A percentile compares a stretch with the other conserved stretches of the same genome.
Conservation (phyloP, 2,797 vertebrate species). For the Selene dorsalis region DNA sequence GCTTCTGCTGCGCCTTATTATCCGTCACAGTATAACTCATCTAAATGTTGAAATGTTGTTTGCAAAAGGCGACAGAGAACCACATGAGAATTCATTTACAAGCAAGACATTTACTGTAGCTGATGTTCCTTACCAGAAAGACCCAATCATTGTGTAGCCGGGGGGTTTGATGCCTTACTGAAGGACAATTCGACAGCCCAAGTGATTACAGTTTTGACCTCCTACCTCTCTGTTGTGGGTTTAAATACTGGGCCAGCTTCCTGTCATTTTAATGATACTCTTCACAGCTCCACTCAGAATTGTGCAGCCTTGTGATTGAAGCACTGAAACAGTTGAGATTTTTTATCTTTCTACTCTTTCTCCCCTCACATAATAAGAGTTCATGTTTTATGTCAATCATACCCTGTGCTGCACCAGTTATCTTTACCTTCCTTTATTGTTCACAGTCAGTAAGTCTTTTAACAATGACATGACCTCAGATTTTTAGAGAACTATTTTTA, state of each 20-base stretch:
- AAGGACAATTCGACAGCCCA: slow-evolving; percentile 52
- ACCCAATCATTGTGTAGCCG: slow-evolving; percentile 32
- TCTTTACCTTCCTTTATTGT: slow-evolving; percentile 16
- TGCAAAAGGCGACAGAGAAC: slow-evolving; percentile 1
- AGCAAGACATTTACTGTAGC: slow-evolving; percentile 32
- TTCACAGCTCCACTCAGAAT: slow-evolving; percentile 28
- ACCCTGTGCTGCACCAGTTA: slow-evolving; percentile 20
- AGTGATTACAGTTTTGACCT: slow-evolving; percentile 47
- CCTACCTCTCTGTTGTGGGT: slow-evolving; percentile 48
- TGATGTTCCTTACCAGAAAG: slow-evolving; percentile 26
- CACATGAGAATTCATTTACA: slow-evolving; percentile 28
- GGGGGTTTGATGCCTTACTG: slow-evolving; percentile 35
- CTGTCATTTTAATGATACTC: slow-evolving; percentile 36
- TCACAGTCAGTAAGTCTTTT: slow-evolving; percentile 5
- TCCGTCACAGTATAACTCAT: slow-evolving; percentile 26
- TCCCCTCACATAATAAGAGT: background rate
- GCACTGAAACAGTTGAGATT: slow-evolving; percentile 29
- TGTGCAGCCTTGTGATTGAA: slow-evolving; percentile 41
- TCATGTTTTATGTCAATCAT: slow-evolving; percentile 15
- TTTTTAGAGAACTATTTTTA: background rate
- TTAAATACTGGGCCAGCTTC: slow-evolving; percentile 35
- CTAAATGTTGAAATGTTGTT: slow-evolving; percentile 20
- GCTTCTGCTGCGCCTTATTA: slow-evolving; percentile 31
- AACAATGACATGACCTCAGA: background rate
- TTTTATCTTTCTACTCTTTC: slow-evolving; percentile 23